phyloP scores from a whole-genome alignment of 2,888 invertebrate genomes.

The Trichogramma evanescens region DNA sequence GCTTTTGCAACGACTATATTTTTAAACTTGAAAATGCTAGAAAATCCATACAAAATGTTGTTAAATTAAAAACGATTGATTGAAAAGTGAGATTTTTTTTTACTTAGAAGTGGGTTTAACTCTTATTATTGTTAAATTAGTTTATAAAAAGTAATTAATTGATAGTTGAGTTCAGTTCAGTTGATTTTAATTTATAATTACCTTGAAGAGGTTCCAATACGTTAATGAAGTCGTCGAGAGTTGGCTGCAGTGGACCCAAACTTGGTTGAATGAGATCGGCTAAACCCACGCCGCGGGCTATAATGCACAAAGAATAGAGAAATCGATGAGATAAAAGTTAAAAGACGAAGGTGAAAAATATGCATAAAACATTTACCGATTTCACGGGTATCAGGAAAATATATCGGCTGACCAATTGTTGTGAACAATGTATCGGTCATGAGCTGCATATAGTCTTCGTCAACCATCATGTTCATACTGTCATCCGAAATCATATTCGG shows the following conservation, averaged over 20 bases:
- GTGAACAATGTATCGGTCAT: slow-evolving; percentile 89
- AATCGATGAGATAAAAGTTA: neutral
- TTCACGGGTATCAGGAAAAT: slow-evolving; percentile 94
- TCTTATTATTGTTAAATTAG: too few species aligned
- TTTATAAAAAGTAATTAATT: too few species aligned
- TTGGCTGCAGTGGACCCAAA: slow-evolving; percentile 92
- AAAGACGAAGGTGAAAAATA: neutral
- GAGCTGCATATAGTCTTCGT: slow-evolving; percentile 79
- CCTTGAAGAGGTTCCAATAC: slow-evolving; percentile 79
- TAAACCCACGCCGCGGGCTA: slow-evolving; percentile 76
- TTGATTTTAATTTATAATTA: slow-evolving; percentile 35
- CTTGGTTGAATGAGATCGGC: slow-evolving; percentile 99
- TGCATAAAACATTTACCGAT: slow-evolving; percentile 59
- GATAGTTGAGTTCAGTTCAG: too few species aligned
- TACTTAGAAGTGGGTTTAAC: too few species aligned
- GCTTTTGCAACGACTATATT: too few species aligned
- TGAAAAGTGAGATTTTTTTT: too few species aligned
- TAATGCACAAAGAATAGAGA: slow-evolving; percentile 27
- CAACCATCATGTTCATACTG: slow-evolving; percentile 68
- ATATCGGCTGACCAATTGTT: slow-evolving; percentile 81
- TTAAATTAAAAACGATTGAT: too few species aligned
- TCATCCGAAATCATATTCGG: slow-evolving; percentile 31
- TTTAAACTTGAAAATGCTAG: too few species aligned
- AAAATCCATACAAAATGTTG: too few species aligned
- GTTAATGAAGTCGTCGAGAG: slow-evolving; percentile 92